Conservation (phyloP, 2,113 vertebrate genomes). For the Tragulus kanchil region DNA sequence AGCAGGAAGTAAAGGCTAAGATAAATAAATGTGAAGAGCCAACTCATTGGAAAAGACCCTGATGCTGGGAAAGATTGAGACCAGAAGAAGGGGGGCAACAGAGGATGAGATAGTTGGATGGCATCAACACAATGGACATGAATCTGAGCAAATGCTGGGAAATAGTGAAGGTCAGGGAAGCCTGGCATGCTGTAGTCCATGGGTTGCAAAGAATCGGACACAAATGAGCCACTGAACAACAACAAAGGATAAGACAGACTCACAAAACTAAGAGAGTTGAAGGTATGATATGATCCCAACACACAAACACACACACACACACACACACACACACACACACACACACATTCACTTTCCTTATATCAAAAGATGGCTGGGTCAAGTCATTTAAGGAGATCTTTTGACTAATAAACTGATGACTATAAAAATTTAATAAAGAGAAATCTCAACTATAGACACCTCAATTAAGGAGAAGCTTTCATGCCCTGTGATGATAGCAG, state of each 20-base stretch:
- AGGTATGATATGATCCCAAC: not conserved
- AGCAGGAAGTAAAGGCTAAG: not conserved
- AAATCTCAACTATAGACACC: not conserved
- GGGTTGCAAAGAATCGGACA: not conserved
- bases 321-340: not conserved
- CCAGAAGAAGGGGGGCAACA: not conserved
- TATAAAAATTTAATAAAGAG: not conserved
- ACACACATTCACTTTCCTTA: no score
- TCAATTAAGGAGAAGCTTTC: not conserved
- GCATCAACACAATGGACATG: not conserved
- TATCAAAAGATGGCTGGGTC: not conserved
- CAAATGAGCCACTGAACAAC: not conserved
- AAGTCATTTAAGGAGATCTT: not conserved
- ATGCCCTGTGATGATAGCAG: not conserved
- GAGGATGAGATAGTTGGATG: not conserved
- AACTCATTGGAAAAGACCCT: not conserved
- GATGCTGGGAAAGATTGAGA: not conserved
- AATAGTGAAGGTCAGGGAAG: not conserved
- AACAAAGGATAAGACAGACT: not conserved
- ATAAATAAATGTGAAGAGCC: not conserved
- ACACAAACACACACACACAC: not conserved
- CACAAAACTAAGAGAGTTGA: not conserved
- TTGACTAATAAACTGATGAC: not conserved
- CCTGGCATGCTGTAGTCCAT: not conserved
- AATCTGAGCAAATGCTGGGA: not conserved